Evolutionary conservation across 2,888 invertebrate species (phyloP).

Genomic region (Oligia fasciuncula): DNA sequence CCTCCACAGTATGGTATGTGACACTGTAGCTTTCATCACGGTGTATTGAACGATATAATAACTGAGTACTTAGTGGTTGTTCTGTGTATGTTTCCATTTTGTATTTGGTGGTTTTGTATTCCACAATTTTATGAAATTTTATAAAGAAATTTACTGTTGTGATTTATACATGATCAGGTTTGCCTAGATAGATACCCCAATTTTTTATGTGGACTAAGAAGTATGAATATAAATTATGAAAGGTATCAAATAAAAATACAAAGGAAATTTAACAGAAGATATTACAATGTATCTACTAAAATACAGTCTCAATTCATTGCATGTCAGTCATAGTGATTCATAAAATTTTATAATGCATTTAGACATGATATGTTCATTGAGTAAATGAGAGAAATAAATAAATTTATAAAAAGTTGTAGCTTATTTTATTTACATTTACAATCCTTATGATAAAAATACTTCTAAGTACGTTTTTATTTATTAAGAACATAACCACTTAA

Average conservation of each 20-base stretch:
- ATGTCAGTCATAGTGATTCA: conserved; percentile 76
- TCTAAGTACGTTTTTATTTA: conserved; percentile 73
- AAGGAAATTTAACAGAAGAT: conserved; percentile 39
- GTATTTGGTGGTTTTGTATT: conserved; percentile 63
- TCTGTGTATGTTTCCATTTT: conserved; percentile 63
- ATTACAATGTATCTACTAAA: conserved; percentile 57
- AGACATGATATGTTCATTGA: conserved; percentile 82
- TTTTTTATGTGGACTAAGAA: conserved; percentile 47
- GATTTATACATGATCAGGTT: conserved; percentile 62
- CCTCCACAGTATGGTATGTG: conserved; percentile 69
- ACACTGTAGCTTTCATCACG: conserved; percentile 55
- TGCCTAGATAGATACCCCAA: conserved; percentile 61
- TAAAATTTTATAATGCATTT: conserved; percentile 82
- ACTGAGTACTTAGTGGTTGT: conserved; percentile 47
- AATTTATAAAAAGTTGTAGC: conserved; percentile 73
- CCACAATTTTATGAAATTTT: conserved; percentile 63
- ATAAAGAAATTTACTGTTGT: conserved; percentile 65
- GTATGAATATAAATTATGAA: conserved; percentile 53
- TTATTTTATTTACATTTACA: conserved; percentile 62
- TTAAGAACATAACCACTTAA: conserved; percentile 92
- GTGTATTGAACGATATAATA: conserved; percentile 49
- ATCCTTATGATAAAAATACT: conserved; percentile 16
- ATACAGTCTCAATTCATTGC: conserved; percentile 70
- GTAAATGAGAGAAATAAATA: conserved; percentile 81
- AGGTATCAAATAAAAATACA: conserved; percentile 37